These are phyloP conservation scores for Phalacrocorax carbo DNA, from an alignment of 2,113 vertebrate genomes.

Conservation along the genomic window DNA sequence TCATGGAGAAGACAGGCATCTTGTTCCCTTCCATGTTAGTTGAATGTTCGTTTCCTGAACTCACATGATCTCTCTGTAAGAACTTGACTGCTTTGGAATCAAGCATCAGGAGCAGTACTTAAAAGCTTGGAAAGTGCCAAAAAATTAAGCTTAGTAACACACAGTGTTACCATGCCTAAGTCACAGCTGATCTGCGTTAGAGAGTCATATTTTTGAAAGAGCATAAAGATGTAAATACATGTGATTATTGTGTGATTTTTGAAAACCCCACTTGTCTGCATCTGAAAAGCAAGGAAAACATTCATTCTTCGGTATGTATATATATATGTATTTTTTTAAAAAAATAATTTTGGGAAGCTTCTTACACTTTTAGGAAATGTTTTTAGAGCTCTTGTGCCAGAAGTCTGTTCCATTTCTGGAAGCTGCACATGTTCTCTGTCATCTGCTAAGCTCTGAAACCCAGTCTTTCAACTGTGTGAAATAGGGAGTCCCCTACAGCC, in stretches of 20 bases:
- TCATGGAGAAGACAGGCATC: background rate
- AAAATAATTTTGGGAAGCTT: background rate
- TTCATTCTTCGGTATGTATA: background rate
- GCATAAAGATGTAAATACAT: background rate
- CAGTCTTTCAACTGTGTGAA: background rate
- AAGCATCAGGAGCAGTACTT: background rate
- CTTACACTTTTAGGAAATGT: background rate
- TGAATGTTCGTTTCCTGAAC: background rate
- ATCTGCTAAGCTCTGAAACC: background rate
- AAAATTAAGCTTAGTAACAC: background rate
- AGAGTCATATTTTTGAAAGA: background rate
- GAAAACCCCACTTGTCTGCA: background rate
- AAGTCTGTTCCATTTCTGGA: background rate
- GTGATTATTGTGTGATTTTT: background rate
- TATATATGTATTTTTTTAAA: background rate
- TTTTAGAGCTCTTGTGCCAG: background rate
- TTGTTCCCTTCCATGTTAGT: background rate
- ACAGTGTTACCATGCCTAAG: background rate
- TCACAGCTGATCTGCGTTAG: background rate
- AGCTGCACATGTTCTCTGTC: background rate
- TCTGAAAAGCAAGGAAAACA: background rate
- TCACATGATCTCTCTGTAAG: background rate
- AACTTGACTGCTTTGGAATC: background rate
- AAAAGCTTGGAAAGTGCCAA: background rate
- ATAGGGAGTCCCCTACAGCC: background rate